Evolutionary conservation across 2,888 invertebrate genomes (phyloP).

Genomic region (Lasioglossum vierecki): DNA sequence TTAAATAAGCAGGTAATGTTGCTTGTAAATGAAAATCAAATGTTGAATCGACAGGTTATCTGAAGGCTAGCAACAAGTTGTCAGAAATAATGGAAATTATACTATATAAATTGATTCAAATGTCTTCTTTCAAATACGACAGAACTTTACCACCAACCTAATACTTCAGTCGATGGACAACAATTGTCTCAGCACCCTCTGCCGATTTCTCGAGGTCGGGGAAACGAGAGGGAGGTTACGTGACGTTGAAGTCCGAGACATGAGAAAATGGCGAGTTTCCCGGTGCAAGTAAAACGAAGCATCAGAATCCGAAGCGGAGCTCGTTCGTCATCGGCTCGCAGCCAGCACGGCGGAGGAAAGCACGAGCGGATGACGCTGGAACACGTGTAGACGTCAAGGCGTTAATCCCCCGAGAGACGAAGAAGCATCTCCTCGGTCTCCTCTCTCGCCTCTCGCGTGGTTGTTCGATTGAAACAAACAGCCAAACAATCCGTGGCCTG

Average conservation of each 20-base stretch:
- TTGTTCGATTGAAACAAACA: slow-evolving; percentile 34
- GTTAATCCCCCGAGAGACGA: slow-evolving; percentile 67
- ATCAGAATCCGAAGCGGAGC: slow-evolving; percentile 45
- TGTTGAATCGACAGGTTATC: too few relatives aligned
- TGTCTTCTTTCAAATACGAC: too few relatives aligned
- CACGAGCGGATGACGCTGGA: slow-evolving; percentile 63
- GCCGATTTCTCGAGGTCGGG: not conserved
- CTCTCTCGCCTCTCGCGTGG: slow-evolving; percentile 12
- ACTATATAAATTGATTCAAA: too few relatives aligned
- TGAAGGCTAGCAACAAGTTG: too few relatives aligned
- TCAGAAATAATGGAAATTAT: too few relatives aligned
- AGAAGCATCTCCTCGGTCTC: slow-evolving; percentile 52
- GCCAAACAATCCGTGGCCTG: slow-evolving; percentile 28
- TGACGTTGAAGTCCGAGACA: not conserved
- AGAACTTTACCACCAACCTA: too few relatives aligned
- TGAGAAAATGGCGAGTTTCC: slow-evolving; percentile 27
- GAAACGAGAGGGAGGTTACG: not conserved
- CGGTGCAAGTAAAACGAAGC: slow-evolving; percentile 31
- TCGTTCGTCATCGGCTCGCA: slow-evolving; percentile 62
- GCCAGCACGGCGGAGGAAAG: slow-evolving; percentile 53
- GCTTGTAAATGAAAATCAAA: too few relatives aligned
- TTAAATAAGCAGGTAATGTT: too few relatives aligned
- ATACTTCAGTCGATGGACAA: not conserved
- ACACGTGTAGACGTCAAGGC: slow-evolving; percentile 69
- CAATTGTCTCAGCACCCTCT: not conserved